A percentile compares a stretch with the other conserved stretches of the same genome.
Evolutionary conservation across 1,140 invertebrate genomes (phyloP).

Genomic region (Drosophila parvula): DNA sequence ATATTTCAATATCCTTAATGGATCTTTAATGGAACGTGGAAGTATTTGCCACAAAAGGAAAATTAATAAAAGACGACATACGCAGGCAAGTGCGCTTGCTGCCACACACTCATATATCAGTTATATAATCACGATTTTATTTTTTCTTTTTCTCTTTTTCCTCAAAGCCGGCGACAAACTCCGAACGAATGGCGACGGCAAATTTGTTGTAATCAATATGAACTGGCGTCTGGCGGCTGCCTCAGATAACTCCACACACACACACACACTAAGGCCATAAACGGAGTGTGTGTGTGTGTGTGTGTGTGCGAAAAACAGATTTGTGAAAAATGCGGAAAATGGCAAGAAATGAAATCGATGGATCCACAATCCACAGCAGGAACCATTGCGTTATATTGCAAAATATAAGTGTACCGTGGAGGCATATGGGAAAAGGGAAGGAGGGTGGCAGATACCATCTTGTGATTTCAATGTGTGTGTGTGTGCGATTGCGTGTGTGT

Average conservation of each 20-base stretch:
- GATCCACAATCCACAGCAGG: conserved; percentile 61
- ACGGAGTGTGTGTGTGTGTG: conserved; percentile 19
- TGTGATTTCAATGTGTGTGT: background rate
- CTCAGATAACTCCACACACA: conserved; percentile 69
- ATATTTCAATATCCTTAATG: conserved; percentile 50
- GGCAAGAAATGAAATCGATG: conserved; percentile 80
- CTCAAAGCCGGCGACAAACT: conserved; percentile 52
- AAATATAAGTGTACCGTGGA: conserved; percentile 58
- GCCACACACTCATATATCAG: conserved; percentile 21
- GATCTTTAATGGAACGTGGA: conserved; percentile 46
- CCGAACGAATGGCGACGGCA: conserved; percentile 67
- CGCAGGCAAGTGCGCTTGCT: conserved; percentile 19
- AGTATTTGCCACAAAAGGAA: conserved; percentile 28
- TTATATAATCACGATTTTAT: conserved; percentile 47
- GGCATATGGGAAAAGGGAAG: conserved; percentile 1
- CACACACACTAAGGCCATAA: conserved; percentile 35
- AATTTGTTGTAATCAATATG: conserved; percentile 83
- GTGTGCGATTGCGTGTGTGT: background rate
- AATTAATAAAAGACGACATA: conserved; percentile 27
- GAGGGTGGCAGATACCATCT: conserved; percentile 16
- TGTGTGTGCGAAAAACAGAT: conserved; percentile 67
- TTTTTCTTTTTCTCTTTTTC: conserved; percentile 18
- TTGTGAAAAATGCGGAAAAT: conserved; percentile 82
- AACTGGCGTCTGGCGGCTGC: conserved; percentile 77
- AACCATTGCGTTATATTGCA: conserved; percentile 74